Conservation (phyloP, 2,113 vertebrate species). For the Daboia siamensis region DNA sequence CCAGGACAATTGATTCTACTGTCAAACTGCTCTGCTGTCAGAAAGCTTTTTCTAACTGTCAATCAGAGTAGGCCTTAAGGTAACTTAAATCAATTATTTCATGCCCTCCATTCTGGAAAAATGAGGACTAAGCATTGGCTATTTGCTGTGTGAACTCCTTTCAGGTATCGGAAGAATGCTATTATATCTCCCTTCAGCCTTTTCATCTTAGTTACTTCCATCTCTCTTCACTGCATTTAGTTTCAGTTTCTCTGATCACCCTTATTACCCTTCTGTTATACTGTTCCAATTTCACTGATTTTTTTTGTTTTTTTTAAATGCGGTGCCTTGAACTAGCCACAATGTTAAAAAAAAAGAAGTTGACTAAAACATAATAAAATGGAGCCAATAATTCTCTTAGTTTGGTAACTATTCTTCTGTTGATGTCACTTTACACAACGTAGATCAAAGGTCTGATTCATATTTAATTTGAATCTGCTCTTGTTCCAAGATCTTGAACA, state of each 20-base stretch:
- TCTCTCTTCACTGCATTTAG: not conserved
- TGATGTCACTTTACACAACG: not conserved
- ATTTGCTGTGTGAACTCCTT: not conserved
- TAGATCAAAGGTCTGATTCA: not conserved
- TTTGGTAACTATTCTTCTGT: not conserved
- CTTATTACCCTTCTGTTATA: not conserved
- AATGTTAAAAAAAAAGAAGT: not conserved
- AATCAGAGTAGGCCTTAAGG: not conserved
- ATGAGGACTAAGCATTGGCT: not conserved
- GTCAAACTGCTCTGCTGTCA: not conserved
- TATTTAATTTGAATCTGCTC: not conserved
- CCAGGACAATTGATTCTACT: not conserved
- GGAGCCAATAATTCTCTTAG: not conserved
- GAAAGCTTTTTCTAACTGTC: not conserved
- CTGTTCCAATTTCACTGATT: not conserved
- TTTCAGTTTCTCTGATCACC: not conserved
- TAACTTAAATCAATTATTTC: not conserved
- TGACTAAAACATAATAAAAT: not conserved
- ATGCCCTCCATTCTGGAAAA: not conserved
- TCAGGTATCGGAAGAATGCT: not conserved
- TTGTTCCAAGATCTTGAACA: not conserved
- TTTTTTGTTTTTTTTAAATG: not conserved
- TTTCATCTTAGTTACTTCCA: not conserved
- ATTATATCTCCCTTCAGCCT: not conserved
- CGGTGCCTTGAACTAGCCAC: not conserved